Evolutionary conservation across 2,888 invertebrate species (phyloP), one percentile per base, ranked within the genome.

Genomic region (Tetragonula carbonaria): DNA sequence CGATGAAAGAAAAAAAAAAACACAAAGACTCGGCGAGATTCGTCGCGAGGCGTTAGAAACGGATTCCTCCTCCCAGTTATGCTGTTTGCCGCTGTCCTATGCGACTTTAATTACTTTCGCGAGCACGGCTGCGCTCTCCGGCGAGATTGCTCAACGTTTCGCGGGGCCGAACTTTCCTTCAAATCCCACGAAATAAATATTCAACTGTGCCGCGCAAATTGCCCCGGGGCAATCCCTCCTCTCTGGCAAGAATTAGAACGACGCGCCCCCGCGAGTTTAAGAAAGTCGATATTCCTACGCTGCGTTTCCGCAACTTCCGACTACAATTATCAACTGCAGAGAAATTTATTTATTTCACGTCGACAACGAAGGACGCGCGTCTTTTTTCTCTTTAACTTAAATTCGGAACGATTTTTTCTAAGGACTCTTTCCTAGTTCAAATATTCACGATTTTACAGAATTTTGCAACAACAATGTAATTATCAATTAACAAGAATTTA

Each of bases 51-150:
- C 38, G 38, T 63, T 33, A 33, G 63, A 21, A 62, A 72, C 70
- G 81, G 70, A 80, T 76, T 51, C 77, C 77, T 82, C 84, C 33
- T 84, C 50, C 21, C 72, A 77, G 70, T 78, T 75, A 75, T 71
- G 79, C 80, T 84, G 79, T 80, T 84, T 73, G 74, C 75, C 57
- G 71, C 78, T 75, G 85, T 80, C 86, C 85, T 79, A 80, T 85
- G 79, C 78, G 85, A 86, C 85, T 86, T 86, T 85, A 85, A 86
- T 86, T 86, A 86, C 86, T 86, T 80, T 80, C 77, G 79, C 74
- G 77, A 79, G 78, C 72, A 45, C 82, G 73, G 63, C 62, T 65
- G 71, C 81, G 76, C 55, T 65, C 81, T 74, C 84, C 38, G 45
- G 84, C 79, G 84, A 83, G 84, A 84, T 78, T 76, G 84, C 75